These are phyloP conservation scores for Phytoseiulus persimilis DNA, from an alignment of 2,888 invertebrate genomes.

Conservation along the genomic window DNA sequence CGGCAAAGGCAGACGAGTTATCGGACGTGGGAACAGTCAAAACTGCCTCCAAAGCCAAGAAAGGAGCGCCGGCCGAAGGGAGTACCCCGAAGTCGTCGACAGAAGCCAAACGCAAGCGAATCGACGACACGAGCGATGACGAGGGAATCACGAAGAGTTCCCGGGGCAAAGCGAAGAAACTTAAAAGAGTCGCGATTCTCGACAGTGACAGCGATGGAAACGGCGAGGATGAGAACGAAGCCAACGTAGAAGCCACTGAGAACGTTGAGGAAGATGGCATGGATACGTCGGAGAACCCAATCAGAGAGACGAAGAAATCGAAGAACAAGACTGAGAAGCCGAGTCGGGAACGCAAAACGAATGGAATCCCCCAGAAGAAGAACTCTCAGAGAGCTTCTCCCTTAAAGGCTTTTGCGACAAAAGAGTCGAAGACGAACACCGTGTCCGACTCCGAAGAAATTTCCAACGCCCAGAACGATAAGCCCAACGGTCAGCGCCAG, in stretches of 20 bases:
- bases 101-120: not conserved
- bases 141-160: not conserved
- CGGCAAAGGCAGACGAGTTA: not conserved
- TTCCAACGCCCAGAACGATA: not conserved
- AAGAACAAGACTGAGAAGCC: not conserved
- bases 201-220: constrained; percentile 7
- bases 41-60: not conserved
- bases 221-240: not conserved
- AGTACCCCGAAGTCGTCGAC: not conserved
- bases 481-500: not conserved
- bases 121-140: not conserved
- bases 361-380: not conserved
- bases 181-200: constrained; percentile 7
- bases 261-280: not conserved
- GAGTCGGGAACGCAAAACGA: not conserved
- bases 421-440: not conserved
- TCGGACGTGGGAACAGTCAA: not conserved
- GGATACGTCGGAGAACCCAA: not conserved
- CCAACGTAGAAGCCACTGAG: not conserved
- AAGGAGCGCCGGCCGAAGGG: not conserved
- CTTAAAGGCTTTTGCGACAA: not conserved
- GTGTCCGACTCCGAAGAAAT: not conserved
- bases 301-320: not conserved
- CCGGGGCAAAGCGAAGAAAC: not conserved
- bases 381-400: not conserved